Evolutionary conservation across 2,113 vertebrate species (phyloP), one percentile per base, ranked within the genome.

Genomic region (Ranitomeya imitator): DNA sequence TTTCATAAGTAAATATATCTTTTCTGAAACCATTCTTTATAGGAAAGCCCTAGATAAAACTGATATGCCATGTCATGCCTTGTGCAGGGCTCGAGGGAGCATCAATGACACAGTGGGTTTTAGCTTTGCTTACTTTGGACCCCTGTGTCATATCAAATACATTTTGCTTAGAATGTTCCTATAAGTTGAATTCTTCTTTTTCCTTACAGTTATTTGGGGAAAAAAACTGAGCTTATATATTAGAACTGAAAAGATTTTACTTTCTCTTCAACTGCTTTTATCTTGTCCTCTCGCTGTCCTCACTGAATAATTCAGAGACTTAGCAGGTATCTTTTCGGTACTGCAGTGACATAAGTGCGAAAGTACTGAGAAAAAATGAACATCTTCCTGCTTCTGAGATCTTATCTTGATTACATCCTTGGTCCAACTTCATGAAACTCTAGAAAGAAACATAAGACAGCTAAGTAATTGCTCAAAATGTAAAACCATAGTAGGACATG

Each of bases 221-320:
- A 84, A 76, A 76, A 76, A 76, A 52, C 37, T 76, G 16, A 76
- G 45, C 7, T 76, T 76, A 71, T 71, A 84, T 19, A 10, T 23
- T 69, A 37, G 31, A 67, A 26, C 7, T 69, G 19, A 55, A 84
- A 26, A 84, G 82, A 54, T 71, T 52, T 71, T 71, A 51, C 82
- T 84, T 69, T n/a, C n/a, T 37, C 61, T 23, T 69, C 31, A 83
- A 69, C 82, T 63, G 55, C 37, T 26, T 84, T 69, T 84, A 69
- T 84, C 82, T 65, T 83, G 81, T 83, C 81, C 61, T 69, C 37
- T 63, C 81, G 23, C 37, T 84, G 82, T 65, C 82, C 82, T 84
- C 82, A 71, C 82, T 84, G 82, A 84, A 84, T 84, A 54, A 84
- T 84, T 84, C 65, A 84, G 45, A 71, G 26, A 54, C 82, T 69